phyloP scores from a whole-genome alignment of 2,888 invertebrate species.

The Flexamia atlantica region DNA sequence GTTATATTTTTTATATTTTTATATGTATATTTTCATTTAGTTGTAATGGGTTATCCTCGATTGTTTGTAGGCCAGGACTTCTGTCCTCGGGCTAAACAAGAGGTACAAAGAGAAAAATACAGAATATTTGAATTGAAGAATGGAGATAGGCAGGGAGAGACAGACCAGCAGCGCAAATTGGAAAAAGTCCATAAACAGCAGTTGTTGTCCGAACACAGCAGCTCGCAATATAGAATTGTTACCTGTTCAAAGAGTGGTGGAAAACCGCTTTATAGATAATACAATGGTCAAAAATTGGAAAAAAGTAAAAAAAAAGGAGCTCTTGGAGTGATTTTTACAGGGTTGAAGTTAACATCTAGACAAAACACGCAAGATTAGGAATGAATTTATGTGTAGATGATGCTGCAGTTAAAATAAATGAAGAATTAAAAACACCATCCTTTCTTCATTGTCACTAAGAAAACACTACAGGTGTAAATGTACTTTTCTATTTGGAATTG shows the following conservation, averaged over 20 bases:
- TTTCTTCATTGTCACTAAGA: too few species aligned
- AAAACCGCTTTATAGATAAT: background rate
- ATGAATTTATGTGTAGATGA: background rate
- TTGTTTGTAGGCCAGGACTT: background rate
- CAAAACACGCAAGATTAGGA: background rate
- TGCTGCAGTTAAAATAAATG: background rate
- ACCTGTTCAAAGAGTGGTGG: background rate
- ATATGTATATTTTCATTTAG: conserved; percentile 34
- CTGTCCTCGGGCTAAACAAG: background rate
- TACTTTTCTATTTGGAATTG: too few species aligned
- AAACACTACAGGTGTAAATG: too few species aligned
- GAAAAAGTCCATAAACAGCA: background rate
- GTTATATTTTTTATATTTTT: conserved; percentile 51
- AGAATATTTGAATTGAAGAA: background rate
- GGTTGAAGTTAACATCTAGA: background rate
- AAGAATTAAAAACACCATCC: too few species aligned
- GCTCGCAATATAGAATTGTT: background rate
- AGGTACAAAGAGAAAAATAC: conserved; percentile 44
- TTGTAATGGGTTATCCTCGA: conserved; percentile 20
- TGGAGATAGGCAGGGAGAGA: background rate
- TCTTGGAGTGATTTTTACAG: background rate
- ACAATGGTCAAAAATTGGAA: background rate
- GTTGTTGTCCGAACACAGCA: background rate
- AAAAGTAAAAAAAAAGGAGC: background rate
- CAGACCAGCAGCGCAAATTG: conserved; percentile 9